phyloP scores from a whole-genome alignment of 2,888 invertebrate genomes.

The Melinaea menophilus region DNA sequence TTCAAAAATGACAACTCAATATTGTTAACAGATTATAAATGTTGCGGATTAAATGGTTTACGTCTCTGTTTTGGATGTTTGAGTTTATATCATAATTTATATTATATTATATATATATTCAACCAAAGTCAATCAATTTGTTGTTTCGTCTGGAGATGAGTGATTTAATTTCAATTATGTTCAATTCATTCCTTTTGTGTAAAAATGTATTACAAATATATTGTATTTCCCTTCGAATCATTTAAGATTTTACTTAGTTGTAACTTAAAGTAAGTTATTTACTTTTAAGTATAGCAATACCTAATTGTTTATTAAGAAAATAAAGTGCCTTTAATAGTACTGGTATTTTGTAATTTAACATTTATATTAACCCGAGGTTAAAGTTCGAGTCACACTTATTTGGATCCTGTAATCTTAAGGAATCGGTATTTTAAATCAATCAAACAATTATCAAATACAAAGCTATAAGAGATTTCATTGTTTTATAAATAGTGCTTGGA shows the following conservation, averaged over 20 bases:
- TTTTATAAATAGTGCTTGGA: too few species aligned
- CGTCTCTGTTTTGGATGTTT: conserved; percentile 65
- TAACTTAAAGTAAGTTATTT: conserved; percentile 38
- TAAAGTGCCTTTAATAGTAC: conserved; percentile 58
- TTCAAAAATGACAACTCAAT: conserved; percentile 1
- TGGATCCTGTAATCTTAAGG: neutral
- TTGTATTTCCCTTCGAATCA: conserved; percentile 30
- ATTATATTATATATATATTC: conserved; percentile 42
- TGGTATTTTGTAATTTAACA: conserved; percentile 22
- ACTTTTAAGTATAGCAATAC: conserved; percentile 47
- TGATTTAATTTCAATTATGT: conserved; percentile 22
- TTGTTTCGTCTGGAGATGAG: conserved; percentile 12
- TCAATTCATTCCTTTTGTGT: conserved; percentile 36
- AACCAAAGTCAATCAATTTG: conserved; percentile 53
- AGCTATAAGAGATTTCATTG: too few species aligned
- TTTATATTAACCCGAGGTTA: conserved; percentile 1
- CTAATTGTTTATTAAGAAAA: conserved; percentile 46
- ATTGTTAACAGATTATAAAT: conserved; percentile 44
- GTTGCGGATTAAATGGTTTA: conserved; percentile 70
- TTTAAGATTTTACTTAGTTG: conserved; percentile 35
- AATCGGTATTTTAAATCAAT: too few species aligned
- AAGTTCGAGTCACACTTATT: neutral
- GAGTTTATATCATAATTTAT: conserved; percentile 52
- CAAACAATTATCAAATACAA: too few species aligned
- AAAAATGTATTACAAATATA: conserved; percentile 31